These are phyloP conservation scores for Chironomus striatipennis DNA, from an alignment of 1,140 invertebrate species.

Conservation along the genomic window DNA sequence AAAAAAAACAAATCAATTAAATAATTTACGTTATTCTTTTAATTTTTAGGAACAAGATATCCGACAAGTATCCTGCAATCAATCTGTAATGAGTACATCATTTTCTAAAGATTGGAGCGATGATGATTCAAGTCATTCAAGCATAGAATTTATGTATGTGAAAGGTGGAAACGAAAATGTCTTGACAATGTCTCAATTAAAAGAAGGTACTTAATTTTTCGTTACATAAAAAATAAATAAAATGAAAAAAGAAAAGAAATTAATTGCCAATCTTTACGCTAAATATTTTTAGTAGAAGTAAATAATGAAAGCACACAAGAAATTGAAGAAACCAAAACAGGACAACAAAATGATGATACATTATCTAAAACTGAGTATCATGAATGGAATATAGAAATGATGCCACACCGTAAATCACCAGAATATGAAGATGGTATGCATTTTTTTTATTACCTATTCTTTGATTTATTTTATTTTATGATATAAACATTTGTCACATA, in stretches of 20 bases:
- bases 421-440: neutral
- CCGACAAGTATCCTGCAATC: neutral
- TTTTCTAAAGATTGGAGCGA: slow-evolving; percentile 26
- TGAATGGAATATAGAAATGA: no score
- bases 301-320: neutral
- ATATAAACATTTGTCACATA: neutral
- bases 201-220: neutral
- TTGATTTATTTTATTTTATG: no score
- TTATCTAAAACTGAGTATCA: no score
- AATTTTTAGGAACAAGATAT: neutral
- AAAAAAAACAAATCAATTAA: no score
- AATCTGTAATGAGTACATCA: slow-evolving; percentile 17
- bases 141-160: slow-evolving; percentile 27
- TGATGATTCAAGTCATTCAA: slow-evolving; percentile 26
- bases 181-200: neutral
- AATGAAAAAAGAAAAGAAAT: neutral
- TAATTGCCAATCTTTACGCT: neutral
- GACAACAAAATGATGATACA: no score
- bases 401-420: neutral
- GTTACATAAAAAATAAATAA: neutral
- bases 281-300: neutral
- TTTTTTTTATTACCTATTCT: no score
- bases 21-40: no score
- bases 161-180: neutral
- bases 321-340: no score